phyloP scores from a whole-genome alignment of 2,888 invertebrate species.

The Drosophila falleni region DNA sequence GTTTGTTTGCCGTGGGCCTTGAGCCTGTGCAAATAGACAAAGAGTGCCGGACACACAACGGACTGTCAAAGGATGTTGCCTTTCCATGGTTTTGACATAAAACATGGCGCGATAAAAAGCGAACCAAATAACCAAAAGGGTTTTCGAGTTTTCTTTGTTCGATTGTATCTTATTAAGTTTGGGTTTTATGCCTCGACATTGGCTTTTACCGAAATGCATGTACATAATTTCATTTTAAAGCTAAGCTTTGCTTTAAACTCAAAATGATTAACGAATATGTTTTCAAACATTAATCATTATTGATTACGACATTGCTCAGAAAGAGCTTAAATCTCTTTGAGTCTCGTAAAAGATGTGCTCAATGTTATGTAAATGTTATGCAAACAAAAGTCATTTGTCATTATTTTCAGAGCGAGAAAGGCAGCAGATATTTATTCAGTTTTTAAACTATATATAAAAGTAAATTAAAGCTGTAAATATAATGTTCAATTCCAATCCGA shows the following conservation, averaged over 20 bases:
- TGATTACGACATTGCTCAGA: conserved; percentile 31
- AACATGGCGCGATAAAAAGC: conserved; percentile 28
- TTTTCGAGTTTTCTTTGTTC: conserved; percentile 13
- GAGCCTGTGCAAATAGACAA: conserved; percentile 45
- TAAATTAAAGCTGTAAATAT: too few species aligned
- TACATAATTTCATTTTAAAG: conserved; percentile 41
- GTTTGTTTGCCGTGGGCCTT: conserved; percentile 33
- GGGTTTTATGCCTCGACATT: neutral
- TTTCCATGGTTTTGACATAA: conserved; percentile 35
- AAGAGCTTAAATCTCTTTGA: neutral
- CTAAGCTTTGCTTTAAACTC: conserved; percentile 23
- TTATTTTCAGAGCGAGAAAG: too few species aligned
- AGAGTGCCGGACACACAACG: conserved; percentile 9
- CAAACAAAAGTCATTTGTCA: conserved; percentile 36
- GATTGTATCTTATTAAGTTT: conserved; percentile 2
- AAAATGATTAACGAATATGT: conserved; percentile 13
- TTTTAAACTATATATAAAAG: too few species aligned
- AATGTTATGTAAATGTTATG: conserved; percentile 22
- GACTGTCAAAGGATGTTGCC: conserved; percentile 57
- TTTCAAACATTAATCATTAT: conserved; percentile 56
- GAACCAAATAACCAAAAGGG: conserved; percentile 29
- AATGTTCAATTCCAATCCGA: too few species aligned
- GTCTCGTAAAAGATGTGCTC: conserved; percentile 18
- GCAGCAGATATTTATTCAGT: too few species aligned
- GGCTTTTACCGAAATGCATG: conserved; percentile 5